Base-by-base conservation (phyloP, 2,888 invertebrate species). In the Elysia crispata region DNA sequence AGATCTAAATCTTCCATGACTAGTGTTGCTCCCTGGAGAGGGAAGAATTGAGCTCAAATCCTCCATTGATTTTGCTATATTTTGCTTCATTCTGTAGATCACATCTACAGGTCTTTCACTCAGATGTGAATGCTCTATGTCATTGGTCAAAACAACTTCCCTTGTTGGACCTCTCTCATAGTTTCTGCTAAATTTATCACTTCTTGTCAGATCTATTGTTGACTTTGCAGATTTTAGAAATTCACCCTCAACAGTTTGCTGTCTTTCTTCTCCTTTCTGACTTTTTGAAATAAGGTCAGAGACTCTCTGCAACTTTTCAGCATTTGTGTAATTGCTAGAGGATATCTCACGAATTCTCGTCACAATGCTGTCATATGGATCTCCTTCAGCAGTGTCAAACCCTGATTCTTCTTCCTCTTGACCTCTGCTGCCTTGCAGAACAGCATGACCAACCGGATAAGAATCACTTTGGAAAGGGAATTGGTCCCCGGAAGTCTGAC, bases 311-410 rank as follows among this genome's bases (percentile, higher is more conserved):
- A 83, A 72, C 70, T 83, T 83, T 72, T 82, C 80, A 28, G 74
- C 67, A 28, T 79, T 82, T 28, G 79, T 76, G 33, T 82, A 33
- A 28, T 66, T 70, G 72, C 83, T 82, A 57, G 78, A 50, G n/a
- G 83, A 83, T 1, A 83, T 82, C 18, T 80, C 83, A 25, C 74
- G 74, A 54, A 83, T 83, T 31, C 62, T 82, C 49, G 77, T 74
- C 18, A 83, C 73, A 31, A 83, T 62, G 18, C 41, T 62, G 54
- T 82, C 82, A 67, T 82, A 83, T 11, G 83, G 83, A 57, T 82
- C 83, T 15, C 31, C 74, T 6, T 57, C 49, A 1, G 80, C 78
- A 8, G 62, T 33, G n/a, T 83, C 82, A 41, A 80, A 81, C 3
- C 81, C 83, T 0, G 80, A 80, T 25, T 80, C 83, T 23, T 54